These are phyloP conservation scores for Acrossocheilus wenchowensis DNA, from an alignment of 2,797 vertebrate species.

Conservation along the genomic window DNA sequence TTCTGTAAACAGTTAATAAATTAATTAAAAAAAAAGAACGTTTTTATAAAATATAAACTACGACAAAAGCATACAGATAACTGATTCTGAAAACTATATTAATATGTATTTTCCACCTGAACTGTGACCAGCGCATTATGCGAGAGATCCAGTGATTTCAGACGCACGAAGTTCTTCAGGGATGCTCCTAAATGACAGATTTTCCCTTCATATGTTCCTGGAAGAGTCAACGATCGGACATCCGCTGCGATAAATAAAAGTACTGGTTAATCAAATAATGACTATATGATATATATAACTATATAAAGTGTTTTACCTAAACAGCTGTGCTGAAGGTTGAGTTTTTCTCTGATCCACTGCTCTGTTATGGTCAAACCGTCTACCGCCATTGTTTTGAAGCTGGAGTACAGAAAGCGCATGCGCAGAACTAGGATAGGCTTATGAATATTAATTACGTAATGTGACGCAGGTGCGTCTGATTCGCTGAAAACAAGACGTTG, in stretches of 20 bases:
- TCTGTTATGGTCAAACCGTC: constrained; percentile 74
- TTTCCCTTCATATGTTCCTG: constrained; percentile 82
- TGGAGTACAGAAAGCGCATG: constrained; percentile 60
- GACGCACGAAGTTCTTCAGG: constrained; percentile 78
- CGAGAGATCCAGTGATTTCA: constrained; percentile 86
- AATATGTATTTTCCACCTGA: constrained; percentile 69
- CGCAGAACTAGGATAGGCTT: constrained; percentile 51
- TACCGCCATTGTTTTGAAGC: constrained; percentile 80
- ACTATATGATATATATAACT: neutral
- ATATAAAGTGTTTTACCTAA: constrained; percentile 68
- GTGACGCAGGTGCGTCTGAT: neutral
- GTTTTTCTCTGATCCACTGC: constrained; percentile 77
- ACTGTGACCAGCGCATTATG: constrained; percentile 82
- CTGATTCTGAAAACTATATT: too few relatives aligned
- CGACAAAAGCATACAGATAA: neutral
- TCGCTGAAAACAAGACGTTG: neutral
- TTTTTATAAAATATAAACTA: neutral
- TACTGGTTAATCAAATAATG: neutral
- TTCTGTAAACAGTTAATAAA: neutral
- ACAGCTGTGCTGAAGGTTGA: constrained; percentile 70
- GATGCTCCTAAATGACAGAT: constrained; percentile 81
- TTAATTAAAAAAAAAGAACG: neutral
- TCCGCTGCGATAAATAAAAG: constrained; percentile 70
- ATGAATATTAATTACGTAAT: neutral
- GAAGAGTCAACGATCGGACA: constrained; percentile 79